These are phyloP conservation scores for Brenthis hecate DNA, from an alignment of 2,888 invertebrate genomes.

Conservation along the genomic window DNA sequence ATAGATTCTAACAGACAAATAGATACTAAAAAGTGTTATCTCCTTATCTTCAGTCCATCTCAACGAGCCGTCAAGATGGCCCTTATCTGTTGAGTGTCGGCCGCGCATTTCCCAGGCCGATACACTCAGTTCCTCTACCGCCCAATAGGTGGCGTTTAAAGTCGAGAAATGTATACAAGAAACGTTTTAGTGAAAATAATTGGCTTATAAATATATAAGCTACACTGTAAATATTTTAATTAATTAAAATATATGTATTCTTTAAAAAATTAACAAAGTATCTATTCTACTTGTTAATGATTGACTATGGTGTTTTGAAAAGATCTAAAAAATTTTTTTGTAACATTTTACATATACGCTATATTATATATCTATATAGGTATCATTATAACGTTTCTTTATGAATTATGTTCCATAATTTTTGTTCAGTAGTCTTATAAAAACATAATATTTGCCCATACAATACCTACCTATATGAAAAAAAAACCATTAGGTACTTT, in stretches of 20 bases:
- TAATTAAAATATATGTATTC: too few relatives aligned
- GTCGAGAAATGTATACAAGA: constrained; percentile 25
- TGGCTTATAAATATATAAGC: not conserved
- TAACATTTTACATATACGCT: too few relatives aligned
- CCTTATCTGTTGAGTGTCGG: constrained; percentile 51
- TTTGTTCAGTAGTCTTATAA: too few relatives aligned
- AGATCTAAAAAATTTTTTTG: too few relatives aligned
- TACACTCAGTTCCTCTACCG: constrained; percentile 58
- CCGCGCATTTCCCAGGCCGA: constrained; percentile 48
- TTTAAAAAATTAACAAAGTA: too few relatives aligned
- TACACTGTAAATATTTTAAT: too few relatives aligned
- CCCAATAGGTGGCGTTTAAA: constrained; percentile 67
- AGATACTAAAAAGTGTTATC: constrained; percentile 46
- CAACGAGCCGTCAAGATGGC: constrained; percentile 54
- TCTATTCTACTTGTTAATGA: not conserved
- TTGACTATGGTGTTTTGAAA: not conserved
- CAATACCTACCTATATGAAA: too few relatives aligned
- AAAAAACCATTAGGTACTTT: too few relatives aligned
- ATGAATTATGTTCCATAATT: too few relatives aligned
- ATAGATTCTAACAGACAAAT: constrained; percentile 27
- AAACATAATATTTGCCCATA: too few relatives aligned
- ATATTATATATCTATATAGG: too few relatives aligned
- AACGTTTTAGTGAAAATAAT: not conserved
- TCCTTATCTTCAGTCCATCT: constrained; percentile 54
- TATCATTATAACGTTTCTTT: too few relatives aligned